These are phyloP conservation scores for Eupithecia subfuscata DNA, from an alignment of 2,888 invertebrate species.

Conservation along the genomic window DNA sequence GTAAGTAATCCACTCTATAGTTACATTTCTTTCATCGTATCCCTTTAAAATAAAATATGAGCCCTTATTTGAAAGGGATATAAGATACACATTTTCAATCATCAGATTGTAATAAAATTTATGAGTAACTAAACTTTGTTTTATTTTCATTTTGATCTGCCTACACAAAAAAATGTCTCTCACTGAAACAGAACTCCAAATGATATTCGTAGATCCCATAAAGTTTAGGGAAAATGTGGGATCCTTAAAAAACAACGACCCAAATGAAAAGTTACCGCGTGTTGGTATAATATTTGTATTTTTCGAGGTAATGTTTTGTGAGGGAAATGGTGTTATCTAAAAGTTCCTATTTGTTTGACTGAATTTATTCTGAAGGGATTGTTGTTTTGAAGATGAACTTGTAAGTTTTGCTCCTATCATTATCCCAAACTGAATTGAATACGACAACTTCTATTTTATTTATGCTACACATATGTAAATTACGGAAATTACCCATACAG, in stretches of 20 bases:
- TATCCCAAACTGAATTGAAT: background rate
- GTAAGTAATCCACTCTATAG: slow-evolving; percentile 43
- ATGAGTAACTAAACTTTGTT: slow-evolving; percentile 32
- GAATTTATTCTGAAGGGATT: slow-evolving; percentile 27
- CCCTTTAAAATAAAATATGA: slow-evolving; percentile 81
- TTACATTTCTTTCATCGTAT: slow-evolving; percentile 62
- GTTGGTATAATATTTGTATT: slow-evolving; percentile 25
- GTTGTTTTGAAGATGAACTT: slow-evolving; percentile 22
- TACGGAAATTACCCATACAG: background rate
- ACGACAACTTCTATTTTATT: background rate
- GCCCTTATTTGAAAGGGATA: slow-evolving; percentile 84
- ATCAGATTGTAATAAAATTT: slow-evolving; percentile 61
- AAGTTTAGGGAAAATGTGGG: slow-evolving; percentile 9
- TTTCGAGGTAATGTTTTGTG: slow-evolving; percentile 32
- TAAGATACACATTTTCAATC: slow-evolving; percentile 58
- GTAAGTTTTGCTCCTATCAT: slow-evolving; percentile 1
- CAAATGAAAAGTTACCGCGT: slow-evolving; percentile 27
- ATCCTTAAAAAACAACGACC: slow-evolving; percentile 7
- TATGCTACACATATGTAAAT: background rate
- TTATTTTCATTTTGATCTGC: slow-evolving; percentile 10
- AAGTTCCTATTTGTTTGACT: slow-evolving; percentile 36
- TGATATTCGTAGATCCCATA: slow-evolving; percentile 1
- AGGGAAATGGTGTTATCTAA: slow-evolving; percentile 32
- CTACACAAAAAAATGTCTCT: background rate
- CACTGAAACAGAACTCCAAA: background rate